Evolutionary conservation across 1,140 invertebrate genomes (phyloP), one percentile per base, ranked within the genome.

Genomic region (Heterodera schachtii): DNA sequence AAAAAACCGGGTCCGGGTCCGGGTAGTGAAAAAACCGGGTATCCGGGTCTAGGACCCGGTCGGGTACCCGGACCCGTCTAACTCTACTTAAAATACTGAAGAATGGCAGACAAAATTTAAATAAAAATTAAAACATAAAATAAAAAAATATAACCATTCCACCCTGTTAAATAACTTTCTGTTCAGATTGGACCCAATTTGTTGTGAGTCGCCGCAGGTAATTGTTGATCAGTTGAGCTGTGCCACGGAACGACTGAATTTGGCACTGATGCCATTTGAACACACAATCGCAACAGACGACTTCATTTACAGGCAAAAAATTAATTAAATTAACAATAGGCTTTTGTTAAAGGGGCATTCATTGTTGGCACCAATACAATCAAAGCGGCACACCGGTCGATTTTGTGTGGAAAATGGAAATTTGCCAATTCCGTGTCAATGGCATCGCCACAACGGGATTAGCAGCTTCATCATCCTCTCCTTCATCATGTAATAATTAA

Each of bases 361-460:
- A 89, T 67, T 88, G 87, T 73, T 88, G 87, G 87, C 87, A 88
- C 81, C 87, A 88, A 73, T 88, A 88, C 73, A 80, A 86, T 52
- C 9, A 49, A 13, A 83, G 82, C n/a, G 83, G 84, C 8, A 87
- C 88, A 41, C 47, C 88, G 8, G 86, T 90, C 0, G 87, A 88
- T 77, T 75, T 88, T n/a, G 73, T 88, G n/a, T 88, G 85, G 85
- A 88, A 88, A 77, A 82, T 90, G 47, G 87, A 90, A 77, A 83
- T 88, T 1, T 88, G 87, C 57, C 88, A 88, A 69, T 84, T 83
- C 46, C 21, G 73, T 31, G 70, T 19, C 47, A 82, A 82, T 13
- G 78, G 67, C 7, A 43, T 43, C 19, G 0, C 16, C 13, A n/a
- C 47, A 46, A 19, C 21, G 21, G 13, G n/a, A 5, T n/a, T n/a